These are phyloP conservation scores for Eupelmus urozonus DNA, from an alignment of 2,888 invertebrate species.

Conservation along the genomic window DNA sequence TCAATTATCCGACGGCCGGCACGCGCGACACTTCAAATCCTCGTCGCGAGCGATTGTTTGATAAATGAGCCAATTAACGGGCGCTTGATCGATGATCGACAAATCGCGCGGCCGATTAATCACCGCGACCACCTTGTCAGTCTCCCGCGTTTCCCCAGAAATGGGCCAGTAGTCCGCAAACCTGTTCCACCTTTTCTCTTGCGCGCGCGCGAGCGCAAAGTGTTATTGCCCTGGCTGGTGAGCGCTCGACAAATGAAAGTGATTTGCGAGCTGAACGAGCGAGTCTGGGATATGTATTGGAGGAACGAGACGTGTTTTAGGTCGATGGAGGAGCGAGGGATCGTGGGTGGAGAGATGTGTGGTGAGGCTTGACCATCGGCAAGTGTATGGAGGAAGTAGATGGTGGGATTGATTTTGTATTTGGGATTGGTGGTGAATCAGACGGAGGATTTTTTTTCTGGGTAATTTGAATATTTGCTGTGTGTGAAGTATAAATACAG, in stretches of 20 bases:
- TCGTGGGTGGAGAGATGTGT: no score
- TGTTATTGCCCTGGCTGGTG: constrained; percentile 3
- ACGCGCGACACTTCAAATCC: constrained; percentile 8
- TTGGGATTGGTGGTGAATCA: no score
- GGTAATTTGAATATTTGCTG: no score
- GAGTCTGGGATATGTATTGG: not conserved
- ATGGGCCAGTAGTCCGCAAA: constrained; percentile 50
- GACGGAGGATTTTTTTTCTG: no score
- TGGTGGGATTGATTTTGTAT: no score
- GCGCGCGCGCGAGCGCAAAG: not conserved
- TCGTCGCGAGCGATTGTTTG: constrained; percentile 42
- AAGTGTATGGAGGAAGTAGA: not conserved
- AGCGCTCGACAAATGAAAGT: constrained; percentile 52
- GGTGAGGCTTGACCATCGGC: not conserved
- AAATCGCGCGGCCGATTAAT: constrained; percentile 54
- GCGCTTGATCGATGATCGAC: constrained; percentile 58
- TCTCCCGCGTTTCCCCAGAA: constrained; percentile 38
- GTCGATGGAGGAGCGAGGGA: not conserved
- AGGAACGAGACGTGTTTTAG: not conserved
- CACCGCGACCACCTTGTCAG: constrained; percentile 43
- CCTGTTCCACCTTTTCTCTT: constrained; percentile 33
- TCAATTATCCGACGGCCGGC: not conserved
- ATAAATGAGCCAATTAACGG: constrained; percentile 56
- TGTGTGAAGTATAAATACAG: no score
- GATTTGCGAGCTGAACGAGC: constrained; percentile 33